Conservation (phyloP, 2,888 invertebrate species). For the Drosophila ustulata region DNA sequence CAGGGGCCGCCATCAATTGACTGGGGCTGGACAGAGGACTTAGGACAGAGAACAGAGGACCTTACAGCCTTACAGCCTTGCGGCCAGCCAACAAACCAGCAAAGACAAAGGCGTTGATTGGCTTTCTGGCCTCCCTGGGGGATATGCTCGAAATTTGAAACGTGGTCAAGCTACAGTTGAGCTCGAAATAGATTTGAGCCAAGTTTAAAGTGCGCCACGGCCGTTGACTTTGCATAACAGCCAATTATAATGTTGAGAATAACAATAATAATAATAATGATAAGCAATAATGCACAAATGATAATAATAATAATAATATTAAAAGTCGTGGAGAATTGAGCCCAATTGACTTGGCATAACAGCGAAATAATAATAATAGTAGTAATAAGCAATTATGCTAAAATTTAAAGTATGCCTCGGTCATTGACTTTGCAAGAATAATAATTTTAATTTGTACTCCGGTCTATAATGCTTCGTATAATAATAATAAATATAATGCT, state of each 20-base stretch:
- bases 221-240: too few relatives aligned
- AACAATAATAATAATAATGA: too few relatives aligned
- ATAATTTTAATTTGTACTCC: slow-evolving; percentile 22
- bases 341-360: too few relatives aligned
- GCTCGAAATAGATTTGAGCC: slow-evolving; percentile 31
- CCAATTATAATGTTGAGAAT: too few relatives aligned
- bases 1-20: slow-evolving; percentile 48
- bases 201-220: slow-evolving; percentile 33
- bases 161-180: slow-evolving; percentile 38
- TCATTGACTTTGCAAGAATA: too few relatives aligned
- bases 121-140: slow-evolving; percentile 10
- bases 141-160: slow-evolving; percentile 25
- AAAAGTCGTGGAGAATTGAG: too few relatives aligned
- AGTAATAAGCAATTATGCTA: too few relatives aligned
- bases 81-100: slow-evolving; percentile 32
- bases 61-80: slow-evolving; percentile 5
- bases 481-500: slow-evolving; percentile 15
- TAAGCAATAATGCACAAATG: too few relatives aligned
- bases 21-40: background rate
- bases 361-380: too few relatives aligned
- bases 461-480: slow-evolving; percentile 37
- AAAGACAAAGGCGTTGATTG: slow-evolving; percentile 65
- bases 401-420: slow-evolving; percentile 27
- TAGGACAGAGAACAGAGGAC: background rate
- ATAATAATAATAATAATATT: too few relatives aligned